A percentile compares a stretch with the other conserved stretches of the same genome.
phyloP scores from a whole-genome alignment of 2,113 vertebrate species.

The Bucco capensis region DNA sequence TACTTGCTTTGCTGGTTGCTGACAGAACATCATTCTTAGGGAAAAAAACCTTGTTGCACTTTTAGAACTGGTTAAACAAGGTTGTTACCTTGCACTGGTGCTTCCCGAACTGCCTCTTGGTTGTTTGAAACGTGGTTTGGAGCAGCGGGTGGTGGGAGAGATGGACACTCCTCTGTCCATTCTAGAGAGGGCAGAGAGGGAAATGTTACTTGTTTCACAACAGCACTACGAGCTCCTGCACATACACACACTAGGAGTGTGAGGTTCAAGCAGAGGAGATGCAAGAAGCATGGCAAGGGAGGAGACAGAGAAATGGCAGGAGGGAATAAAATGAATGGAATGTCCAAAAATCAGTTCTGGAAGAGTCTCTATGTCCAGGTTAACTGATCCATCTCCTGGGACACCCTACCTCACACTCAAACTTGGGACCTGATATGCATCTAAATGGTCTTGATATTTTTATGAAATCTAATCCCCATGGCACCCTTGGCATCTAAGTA shows the following conservation, averaged over 20 bases:
- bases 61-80: slow-evolving; percentile 6
- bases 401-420: not conserved
- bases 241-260: not conserved
- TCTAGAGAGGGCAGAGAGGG: slow-evolving; percentile 78
- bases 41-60: not conserved
- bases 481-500: not conserved
- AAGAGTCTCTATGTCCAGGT: not conserved
- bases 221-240: not conserved
- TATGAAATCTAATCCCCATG: not conserved
- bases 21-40: not conserved
- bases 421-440: not conserved
- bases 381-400: not conserved
- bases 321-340: not conserved
- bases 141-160: slow-evolving; percentile 82
- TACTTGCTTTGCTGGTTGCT: not conserved
- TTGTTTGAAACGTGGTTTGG: slow-evolving; percentile 84
- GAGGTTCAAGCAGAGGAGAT: not conserved
- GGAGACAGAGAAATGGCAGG: not conserved
- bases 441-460: not conserved
- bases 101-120: slow-evolving; percentile 89
- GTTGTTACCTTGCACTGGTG: slow-evolving; percentile 77
- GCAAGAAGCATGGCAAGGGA: not conserved
- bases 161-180: slow-evolving; percentile 90
- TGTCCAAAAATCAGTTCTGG: not conserved
- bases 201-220: slow-evolving; percentile 10